Evolutionary conservation across 2,113 vertebrate species (phyloP).

Genomic region (Willisornis vidua): DNA sequence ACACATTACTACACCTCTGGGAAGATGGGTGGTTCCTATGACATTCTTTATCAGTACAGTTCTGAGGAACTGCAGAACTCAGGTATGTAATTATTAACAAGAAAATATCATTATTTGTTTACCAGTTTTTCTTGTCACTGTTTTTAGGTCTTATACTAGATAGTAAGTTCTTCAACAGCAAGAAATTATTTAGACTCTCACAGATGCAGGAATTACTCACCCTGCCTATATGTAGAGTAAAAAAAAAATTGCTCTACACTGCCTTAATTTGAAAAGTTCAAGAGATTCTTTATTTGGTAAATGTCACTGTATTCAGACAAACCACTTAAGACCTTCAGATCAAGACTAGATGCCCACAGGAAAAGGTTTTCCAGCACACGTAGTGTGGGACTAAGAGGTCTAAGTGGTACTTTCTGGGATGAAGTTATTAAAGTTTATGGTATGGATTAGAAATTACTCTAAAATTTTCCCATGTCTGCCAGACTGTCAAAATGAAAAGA

Average conservation of each 20-base stretch:
- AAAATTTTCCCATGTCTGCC: not conserved
- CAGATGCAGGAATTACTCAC: not conserved
- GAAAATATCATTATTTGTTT: not conserved
- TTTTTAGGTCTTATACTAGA: not conserved
- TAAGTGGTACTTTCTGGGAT: not conserved
- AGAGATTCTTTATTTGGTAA: not conserved
- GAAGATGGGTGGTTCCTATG: conserved; percentile 87
- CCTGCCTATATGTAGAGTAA: not conserved
- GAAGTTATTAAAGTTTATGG: not conserved
- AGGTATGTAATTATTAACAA: conserved; percentile 70
- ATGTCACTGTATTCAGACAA: not conserved
- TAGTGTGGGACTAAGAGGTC: not conserved
- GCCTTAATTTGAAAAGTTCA: not conserved
- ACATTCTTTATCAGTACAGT: conserved; percentile 91
- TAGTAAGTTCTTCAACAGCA: not conserved
- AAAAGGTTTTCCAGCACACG: not conserved
- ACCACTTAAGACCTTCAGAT: not conserved
- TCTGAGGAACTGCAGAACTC: conserved; percentile 81
- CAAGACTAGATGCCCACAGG: not conserved
- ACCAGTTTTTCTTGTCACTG: not conserved
- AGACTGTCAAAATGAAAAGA: not conserved
- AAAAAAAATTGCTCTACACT: not conserved
- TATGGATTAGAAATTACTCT: not conserved
- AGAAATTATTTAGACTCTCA: not conserved
- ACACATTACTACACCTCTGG: conserved; percentile 92